phyloP scores from a whole-genome alignment of 1,140 invertebrate species.

The Bradysia coprophila region DNA sequence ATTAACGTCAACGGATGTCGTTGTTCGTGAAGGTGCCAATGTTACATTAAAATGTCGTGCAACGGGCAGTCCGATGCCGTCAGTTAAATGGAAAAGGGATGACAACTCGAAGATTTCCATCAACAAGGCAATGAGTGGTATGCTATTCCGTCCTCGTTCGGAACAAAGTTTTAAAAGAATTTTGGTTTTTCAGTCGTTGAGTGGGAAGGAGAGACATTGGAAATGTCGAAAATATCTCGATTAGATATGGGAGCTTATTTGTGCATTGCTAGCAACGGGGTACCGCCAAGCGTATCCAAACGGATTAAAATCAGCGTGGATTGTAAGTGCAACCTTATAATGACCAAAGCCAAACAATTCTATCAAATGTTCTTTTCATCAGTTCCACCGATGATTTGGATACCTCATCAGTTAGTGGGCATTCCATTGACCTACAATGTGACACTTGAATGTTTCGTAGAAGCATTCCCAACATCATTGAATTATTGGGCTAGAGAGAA shows the following conservation, averaged over 20 bases:
- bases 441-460: constrained; percentile 72
- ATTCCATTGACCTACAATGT: constrained; percentile 61
- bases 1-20: constrained; percentile 74
- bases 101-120: constrained; percentile 65
- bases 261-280: constrained; percentile 68
- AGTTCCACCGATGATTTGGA: constrained; percentile 74
- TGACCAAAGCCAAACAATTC: not conserved
- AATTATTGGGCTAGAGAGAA: constrained; percentile 84
- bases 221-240: constrained; percentile 70
- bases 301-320: constrained; percentile 85
- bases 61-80: constrained; percentile 71
- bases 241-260: constrained; percentile 81
- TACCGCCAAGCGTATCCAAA: constrained; percentile 68
- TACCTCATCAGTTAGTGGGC: constrained; percentile 71
- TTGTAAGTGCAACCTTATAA: constrained; percentile 46
- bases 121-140: constrained; percentile 49
- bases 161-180: not conserved
- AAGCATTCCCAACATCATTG: constrained; percentile 75
- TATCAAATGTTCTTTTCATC: constrained; percentile 16
- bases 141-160: not conserved
- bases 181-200: constrained; percentile 38
- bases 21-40: constrained; percentile 77
- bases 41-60: constrained; percentile 75
- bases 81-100: constrained; percentile 79
- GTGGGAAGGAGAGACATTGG: constrained; percentile 63